Base-by-base conservation (phyloP, 1,140 invertebrate genomes). In the Pristionchus pacificus region DNA sequence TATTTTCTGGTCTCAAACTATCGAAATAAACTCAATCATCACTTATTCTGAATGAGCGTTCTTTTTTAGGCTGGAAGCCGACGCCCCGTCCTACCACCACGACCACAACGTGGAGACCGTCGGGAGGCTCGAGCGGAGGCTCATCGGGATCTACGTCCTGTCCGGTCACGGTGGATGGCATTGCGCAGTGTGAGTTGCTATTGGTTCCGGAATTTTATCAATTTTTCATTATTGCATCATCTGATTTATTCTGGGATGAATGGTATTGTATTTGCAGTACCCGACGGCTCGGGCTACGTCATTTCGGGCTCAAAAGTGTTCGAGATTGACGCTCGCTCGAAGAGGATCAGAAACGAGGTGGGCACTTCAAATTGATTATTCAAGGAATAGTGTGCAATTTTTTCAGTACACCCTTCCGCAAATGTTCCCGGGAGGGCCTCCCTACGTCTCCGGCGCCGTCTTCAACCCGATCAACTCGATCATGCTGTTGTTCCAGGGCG, bases 231-330 rank as follows among this genome's bases (percentile, higher is more conserved):
- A n/a, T n/a, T n/a, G n/a, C n/a, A n/a, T n/a, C n/a, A n/a, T n/a
- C n/a, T n/a, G n/a, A n/a, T n/a, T n/a, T n/a, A n/a, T n/a, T n/a
- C n/a, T n/a, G n/a, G n/a, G n/a, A n/a, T n/a, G n/a, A n/a, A n/a
- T n/a, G n/a, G 38, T 49, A 49, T 49, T 61, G 25, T 61, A 61
- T 10, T 61, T 65, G 24, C 28, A 65, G 63, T 38, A n/a, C 24
- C 15, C 29, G 38, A 65, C 28, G 38, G 38, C 69, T 30, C 19
- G 32, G 55, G 69, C 2, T 74, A 74, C 38, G 33, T 74, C 0
- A 71, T 74, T 65, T 71, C 68, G 3, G 68, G 68, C 19, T 59
- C 31, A 15, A 68, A 71, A 58, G 73, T 74, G 0, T 74, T 71
- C 65, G 33, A 67, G 30, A 29, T 67, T 2, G 65, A 67, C 29